Conservation (phyloP, 2,797 vertebrate genomes). For the Acipenser ruthenus region DNA sequence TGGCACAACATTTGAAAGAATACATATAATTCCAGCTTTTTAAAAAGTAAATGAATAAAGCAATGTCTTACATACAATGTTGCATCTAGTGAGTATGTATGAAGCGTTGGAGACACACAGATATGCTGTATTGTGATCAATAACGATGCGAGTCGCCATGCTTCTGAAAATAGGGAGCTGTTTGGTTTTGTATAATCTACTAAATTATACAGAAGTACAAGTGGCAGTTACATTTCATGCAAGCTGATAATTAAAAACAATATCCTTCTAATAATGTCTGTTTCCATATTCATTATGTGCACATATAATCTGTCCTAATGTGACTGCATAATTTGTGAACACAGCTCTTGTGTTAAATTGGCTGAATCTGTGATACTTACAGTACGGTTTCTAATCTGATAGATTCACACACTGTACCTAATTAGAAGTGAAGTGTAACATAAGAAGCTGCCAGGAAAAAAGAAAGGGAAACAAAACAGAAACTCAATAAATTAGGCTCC, state of each 20-base stretch:
- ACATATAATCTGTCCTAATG: neutral
- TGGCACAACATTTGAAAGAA: constrained; percentile 54
- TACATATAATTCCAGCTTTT: constrained; percentile 72
- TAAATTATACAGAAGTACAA: neutral
- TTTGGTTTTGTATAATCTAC: neutral
- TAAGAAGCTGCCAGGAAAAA: neutral
- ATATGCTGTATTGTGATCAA: neutral
- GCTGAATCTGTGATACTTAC: neutral
- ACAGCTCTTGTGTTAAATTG: neutral
- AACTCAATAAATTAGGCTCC: neutral
- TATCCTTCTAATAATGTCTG: neutral
- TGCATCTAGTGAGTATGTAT: neutral
- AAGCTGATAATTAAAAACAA: neutral
- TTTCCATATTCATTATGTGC: neutral
- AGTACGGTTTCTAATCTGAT: neutral
- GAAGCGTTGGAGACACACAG: neutral
- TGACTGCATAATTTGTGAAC: neutral
- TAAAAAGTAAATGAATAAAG: constrained; percentile 52
- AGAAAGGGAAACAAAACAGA: too few species aligned
- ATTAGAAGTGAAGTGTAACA: constrained; percentile 1
- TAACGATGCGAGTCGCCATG: neutral
- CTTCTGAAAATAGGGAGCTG: neutral
- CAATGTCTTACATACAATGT: constrained; percentile 36
- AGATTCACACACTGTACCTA: neutral
- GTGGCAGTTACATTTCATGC: neutral